phyloP scores from a whole-genome alignment of 2,797 vertebrate genomes.

The Dendrocincla fuliginosa region DNA sequence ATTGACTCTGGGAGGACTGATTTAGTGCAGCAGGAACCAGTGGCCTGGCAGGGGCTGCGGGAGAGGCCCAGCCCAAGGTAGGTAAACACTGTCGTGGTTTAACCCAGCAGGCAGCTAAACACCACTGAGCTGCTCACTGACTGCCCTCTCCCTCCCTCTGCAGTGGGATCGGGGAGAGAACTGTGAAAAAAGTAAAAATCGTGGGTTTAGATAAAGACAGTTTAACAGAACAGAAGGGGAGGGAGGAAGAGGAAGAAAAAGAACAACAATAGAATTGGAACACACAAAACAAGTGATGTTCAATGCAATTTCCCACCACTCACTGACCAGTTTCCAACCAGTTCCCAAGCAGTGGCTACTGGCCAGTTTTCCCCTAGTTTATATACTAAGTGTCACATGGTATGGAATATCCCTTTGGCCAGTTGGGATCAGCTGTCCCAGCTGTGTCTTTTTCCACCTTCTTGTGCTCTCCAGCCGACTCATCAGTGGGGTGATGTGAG shows the following conservation, averaged over 20 bases:
- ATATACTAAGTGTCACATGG: not conserved
- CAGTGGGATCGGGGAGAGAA: not conserved
- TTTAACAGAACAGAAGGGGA: not conserved
- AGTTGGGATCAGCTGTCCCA: not conserved
- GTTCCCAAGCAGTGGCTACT: not conserved
- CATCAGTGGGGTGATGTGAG: accelerated
- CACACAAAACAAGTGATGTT: not conserved
- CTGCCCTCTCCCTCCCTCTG: not conserved
- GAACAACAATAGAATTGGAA: not conserved
- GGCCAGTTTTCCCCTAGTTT: not conserved
- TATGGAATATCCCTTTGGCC: not conserved
- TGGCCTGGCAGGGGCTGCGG: conserved; percentile 52
- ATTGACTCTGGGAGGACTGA: conserved; percentile 60
- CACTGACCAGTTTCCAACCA: not conserved
- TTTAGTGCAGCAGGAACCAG: conserved; percentile 66
- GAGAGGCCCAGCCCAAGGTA: conserved; percentile 60
- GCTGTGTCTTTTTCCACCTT: not conserved
- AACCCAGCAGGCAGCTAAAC: not conserved
- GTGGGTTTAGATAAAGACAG: not conserved
- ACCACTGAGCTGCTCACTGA: not conserved
- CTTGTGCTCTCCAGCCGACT: not conserved
- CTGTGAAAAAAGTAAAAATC: accelerated
- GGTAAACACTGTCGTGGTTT: conserved; percentile 24
- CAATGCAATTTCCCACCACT: not conserved
- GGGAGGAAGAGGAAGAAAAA: not conserved